Evolutionary conservation across 2,888 invertebrate species (phyloP).

Genomic region (Cryptus viduatorius): DNA sequence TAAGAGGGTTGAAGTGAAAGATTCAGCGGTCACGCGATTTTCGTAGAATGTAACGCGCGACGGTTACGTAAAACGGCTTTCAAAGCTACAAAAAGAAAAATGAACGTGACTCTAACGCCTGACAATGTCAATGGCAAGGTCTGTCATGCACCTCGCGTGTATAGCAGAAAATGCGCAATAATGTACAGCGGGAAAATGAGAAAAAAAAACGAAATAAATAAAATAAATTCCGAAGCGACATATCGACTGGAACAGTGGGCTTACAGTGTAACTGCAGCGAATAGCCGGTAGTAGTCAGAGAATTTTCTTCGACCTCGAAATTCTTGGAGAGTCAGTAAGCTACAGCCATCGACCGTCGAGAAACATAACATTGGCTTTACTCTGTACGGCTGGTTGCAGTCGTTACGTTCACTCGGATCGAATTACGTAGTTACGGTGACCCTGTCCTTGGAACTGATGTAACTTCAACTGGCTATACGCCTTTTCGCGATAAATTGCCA

Average conservation of each 20-base stretch:
- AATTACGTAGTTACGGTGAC: conserved; percentile 36
- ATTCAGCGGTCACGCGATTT: conserved; percentile 41
- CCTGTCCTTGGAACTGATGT: conserved; percentile 30
- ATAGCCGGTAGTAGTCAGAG: conserved; percentile 14
- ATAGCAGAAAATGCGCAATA: background rate
- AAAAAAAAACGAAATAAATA: background rate
- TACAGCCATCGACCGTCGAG: conserved; percentile 38
- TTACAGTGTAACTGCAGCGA: background rate
- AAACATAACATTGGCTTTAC: background rate
- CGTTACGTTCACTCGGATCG: conserved; percentile 41
- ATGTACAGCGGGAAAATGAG: background rate
- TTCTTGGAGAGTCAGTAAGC: conserved; percentile 17
- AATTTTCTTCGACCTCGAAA: conserved; percentile 54
- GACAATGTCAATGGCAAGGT: conserved; percentile 58
- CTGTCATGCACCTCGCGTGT: background rate
- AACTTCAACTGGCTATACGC: background rate
- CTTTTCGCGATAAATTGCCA: background rate
- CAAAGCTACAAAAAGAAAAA: background rate
- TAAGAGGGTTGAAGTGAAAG: conserved; percentile 25
- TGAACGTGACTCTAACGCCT: conserved; percentile 25
- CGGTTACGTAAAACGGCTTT: conserved; percentile 23
- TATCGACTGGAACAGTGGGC: background rate
- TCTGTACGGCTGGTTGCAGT: conserved; percentile 5
- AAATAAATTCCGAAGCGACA: background rate
- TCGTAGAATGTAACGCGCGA: conserved; percentile 13